Evolutionary conservation across 1,140 invertebrate genomes (phyloP).

Genomic region (Drosophila prosaltans): DNA sequence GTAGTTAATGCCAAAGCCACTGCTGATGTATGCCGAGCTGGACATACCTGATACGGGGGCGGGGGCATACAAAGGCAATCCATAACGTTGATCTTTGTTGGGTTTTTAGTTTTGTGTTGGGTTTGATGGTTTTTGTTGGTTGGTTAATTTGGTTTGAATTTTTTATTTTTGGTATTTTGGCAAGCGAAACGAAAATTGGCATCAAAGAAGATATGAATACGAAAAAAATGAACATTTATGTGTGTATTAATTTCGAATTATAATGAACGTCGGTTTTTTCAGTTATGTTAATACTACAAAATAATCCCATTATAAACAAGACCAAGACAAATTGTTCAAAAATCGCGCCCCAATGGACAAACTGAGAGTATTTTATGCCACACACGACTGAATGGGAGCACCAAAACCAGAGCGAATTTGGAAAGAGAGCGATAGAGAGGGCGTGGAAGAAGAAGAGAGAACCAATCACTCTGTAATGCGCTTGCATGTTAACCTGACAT

Average conservation of each 20-base stretch:
- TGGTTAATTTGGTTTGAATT: conserved; percentile 32
- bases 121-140: conserved; percentile 27
- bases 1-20: conserved; percentile 80
- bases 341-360: conserved; percentile 11
- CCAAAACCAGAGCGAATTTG: too few relatives aligned
- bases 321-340: neutral
- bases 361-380: conserved; percentile 14
- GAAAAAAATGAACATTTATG: conserved; percentile 66
- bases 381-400: neutral
- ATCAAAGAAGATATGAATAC: conserved; percentile 71
- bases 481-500: too few relatives aligned
- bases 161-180: conserved; percentile 43
- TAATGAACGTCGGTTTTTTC: conserved; percentile 30
- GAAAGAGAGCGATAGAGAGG: neutral
- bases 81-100: conserved; percentile 58
- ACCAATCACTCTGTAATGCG: conserved; percentile 8
- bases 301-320: neutral
- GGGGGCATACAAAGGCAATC: conserved; percentile 34
- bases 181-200: conserved; percentile 70
- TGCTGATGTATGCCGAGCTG: conserved; percentile 76
- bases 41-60: conserved; percentile 71
- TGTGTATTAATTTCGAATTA: conserved; percentile 62
- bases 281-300: conserved; percentile 1
- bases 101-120: conserved; percentile 23
- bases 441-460: neutral